Base-by-base conservation (phyloP, 1,140 invertebrate species). In the Gonatopus flavifemur region DNA sequence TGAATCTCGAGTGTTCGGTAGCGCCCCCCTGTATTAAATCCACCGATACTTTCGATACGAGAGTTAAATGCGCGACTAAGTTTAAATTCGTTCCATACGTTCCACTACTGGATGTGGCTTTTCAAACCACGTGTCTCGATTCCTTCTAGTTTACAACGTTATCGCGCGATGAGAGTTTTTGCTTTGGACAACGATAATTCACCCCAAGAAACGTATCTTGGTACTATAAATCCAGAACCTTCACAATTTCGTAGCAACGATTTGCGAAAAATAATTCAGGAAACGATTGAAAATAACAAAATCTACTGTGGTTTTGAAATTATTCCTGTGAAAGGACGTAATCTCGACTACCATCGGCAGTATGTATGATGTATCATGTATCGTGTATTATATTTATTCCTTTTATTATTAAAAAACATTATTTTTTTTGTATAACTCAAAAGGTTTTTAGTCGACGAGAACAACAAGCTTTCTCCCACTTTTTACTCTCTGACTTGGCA, bases 401-500 rank as follows among this genome's bases (percentile, higher is more conserved):
- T 45, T 19, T 37, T 40, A 31, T 36, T 16, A 30, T 30, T 24
- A 28, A 33, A 43, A 49, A 35, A 18, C 21, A 37, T 38, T 30
- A 71, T 65, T 2, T 62, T 64, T 48, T 59, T 70, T 18, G 12
- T 4, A 19, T n/a, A n/a, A n/a, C n/a, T n/a, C n/a, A n/a, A n/a
- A n/a, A n/a, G n/a, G n/a, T n/a, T n/a, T n/a, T n/a, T n/a, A n/a
- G n/a, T n/a, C n/a, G n/a, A n/a, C n/a, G 51, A 61, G 5, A 57
- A 55, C 32, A 18, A 53, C 20, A 40, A 49, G 16, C 57, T 46
- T 48, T 44, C n/a, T 15, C 70, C 70, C 12, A 32, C 64, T 8
- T 74, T 74, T 53, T 69, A 70, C 20, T 38, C 68, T 0, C 33
- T 74, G 18, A 67, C 70, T 2, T 70, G 64, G 51, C 66, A 69